Conservation (phyloP, 2,113 vertebrate species). For the Furnarius figulus region DNA sequence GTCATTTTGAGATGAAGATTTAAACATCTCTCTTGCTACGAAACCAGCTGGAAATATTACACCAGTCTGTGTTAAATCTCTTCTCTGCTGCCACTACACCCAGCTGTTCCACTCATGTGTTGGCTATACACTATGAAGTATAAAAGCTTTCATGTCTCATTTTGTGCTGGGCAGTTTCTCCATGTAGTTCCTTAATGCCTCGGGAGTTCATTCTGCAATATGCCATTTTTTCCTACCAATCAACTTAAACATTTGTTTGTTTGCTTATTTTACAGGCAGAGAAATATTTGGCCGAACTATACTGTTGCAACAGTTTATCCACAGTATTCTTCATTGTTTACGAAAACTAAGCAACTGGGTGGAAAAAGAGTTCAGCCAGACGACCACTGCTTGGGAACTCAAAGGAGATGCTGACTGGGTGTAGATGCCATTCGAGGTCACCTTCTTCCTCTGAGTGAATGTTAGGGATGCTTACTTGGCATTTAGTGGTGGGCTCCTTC, state of each 20-base stretch:
- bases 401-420: neutral
- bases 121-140: neutral
- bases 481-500: neutral
- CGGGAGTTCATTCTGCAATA: neutral
- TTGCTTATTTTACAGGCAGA: conserved; percentile 10
- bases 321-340: neutral
- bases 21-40: neutral
- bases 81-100: neutral
- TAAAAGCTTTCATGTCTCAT: neutral
- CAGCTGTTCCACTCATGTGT: neutral
- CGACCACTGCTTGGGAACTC: neutral
- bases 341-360: neutral
- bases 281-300: neutral
- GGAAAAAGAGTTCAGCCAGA: neutral
- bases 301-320: neutral
- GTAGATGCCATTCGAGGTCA: neutral
- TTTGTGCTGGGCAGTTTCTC: neutral
- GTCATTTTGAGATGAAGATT: neutral
- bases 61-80: neutral
- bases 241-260: neutral
- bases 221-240: neutral
- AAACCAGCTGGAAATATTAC: neutral
- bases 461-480: neutral
- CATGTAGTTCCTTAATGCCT: neutral
- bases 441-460: neutral